These are phyloP conservation scores for Loriculus beryllinus DNA, from an alignment of 2,797 vertebrate genomes.

Conservation along the genomic window DNA sequence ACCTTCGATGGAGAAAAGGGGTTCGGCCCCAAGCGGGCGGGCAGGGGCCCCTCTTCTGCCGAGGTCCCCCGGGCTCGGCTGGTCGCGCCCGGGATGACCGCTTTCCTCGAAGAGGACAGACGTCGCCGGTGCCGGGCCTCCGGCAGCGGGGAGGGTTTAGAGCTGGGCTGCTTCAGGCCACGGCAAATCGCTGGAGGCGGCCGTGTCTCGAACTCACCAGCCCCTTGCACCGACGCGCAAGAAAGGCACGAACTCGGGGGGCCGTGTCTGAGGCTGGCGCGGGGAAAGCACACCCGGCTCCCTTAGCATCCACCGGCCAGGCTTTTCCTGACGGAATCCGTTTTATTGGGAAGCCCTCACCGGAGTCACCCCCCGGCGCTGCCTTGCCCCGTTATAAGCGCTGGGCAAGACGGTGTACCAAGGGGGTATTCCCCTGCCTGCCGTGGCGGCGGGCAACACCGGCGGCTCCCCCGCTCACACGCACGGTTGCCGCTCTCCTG, in stretches of 20 bases:
- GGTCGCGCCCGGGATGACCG: not conserved
- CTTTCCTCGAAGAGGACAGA: not conserved
- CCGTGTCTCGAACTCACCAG: not conserved
- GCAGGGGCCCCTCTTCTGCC: not conserved
- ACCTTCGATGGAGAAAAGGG: not conserved
- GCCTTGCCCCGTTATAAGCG: not conserved
- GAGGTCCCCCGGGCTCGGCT: not conserved
- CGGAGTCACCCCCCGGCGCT: not conserved
- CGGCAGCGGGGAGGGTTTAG: not conserved
- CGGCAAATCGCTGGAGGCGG: not conserved
- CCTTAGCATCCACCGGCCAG: not conserved
- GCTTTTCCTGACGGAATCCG: not conserved
- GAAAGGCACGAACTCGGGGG: not conserved
- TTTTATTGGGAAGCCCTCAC: not conserved
- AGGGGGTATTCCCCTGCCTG: not conserved
- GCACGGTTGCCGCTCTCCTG: not conserved
- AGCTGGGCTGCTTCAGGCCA: not conserved
- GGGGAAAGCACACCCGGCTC: not conserved
- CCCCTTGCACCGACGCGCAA: not conserved
- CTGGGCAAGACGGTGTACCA: not conserved
- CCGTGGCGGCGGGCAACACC: not conserved
- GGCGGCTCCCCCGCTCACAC: no score
- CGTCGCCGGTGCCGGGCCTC: not conserved
- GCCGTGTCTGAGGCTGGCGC: not conserved
- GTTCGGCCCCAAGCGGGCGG: not conserved